Percentiles rank a stretch among this genome's conserved stretches.
phyloP scores from a whole-genome alignment of 2,113 vertebrate species.

The Platanista minor region DNA sequence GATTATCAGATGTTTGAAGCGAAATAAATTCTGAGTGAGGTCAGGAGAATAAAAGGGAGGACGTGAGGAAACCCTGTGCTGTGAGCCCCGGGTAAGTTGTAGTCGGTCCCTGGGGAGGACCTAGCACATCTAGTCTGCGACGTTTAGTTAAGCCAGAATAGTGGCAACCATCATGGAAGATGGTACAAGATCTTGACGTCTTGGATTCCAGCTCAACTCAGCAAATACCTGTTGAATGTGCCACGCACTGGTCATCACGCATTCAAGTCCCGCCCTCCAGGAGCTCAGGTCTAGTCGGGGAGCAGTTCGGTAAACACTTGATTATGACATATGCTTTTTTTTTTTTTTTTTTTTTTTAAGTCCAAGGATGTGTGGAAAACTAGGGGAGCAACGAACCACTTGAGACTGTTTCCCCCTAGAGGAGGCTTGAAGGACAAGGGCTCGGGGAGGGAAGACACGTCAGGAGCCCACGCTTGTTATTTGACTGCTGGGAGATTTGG shows the following conservation, averaged over 20 bases:
- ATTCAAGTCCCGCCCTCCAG: background rate
- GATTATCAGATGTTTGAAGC: background rate
- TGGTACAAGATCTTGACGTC: background rate
- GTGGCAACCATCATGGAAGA: background rate
- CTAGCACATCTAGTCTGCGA: background rate
- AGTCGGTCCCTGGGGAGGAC: background rate
- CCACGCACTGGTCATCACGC: background rate
- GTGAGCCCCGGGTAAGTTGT: background rate
- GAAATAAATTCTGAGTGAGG: background rate
- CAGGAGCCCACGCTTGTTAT: background rate
- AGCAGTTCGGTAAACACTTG: background rate
- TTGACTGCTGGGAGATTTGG: conserved; percentile 2
- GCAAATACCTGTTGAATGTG: background rate
- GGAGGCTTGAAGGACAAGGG: background rate
- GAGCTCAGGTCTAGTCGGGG: background rate
- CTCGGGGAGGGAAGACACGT: background rate
- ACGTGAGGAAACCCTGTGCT: background rate
- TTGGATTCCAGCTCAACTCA: background rate
- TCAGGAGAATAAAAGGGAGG: background rate
- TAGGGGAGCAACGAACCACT: background rate
- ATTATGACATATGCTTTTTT: background rate
- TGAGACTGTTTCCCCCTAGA: background rate
- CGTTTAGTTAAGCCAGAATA: background rate
- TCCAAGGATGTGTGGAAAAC: background rate
- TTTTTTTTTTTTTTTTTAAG: background rate